Evolutionary conservation across 2,113 vertebrate genomes (phyloP), one percentile per base, ranked within the genome.

Genomic region (Microcebus jonahi): DNA sequence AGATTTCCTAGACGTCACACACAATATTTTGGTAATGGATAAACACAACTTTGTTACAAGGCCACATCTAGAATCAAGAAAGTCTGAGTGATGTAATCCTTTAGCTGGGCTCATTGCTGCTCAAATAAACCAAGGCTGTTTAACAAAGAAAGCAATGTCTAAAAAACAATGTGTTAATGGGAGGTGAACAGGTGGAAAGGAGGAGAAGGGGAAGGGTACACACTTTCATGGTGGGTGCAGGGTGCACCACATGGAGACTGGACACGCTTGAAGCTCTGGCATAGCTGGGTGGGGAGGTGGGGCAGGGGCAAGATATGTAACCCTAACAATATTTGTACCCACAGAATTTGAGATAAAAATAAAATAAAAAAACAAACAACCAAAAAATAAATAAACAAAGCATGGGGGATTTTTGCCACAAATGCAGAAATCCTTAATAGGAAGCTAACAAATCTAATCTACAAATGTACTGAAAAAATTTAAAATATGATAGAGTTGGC

Each of bases 401-500:
- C 11, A 55, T 29, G 34, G 15, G 1, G 63, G 13, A 83, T 83
- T 73, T n/a, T n/a, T 90, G 25, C 25, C 27, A 59, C 13, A 20
- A 10, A 76, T 45, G 39, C 17, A 76, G 87, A 90, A 73, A 8
- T 15, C 4, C 9, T 84, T 80, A 61, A 31, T 17, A 67, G 65
- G 5, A 93, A 91, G 91, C n/a, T 84, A 84, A 53, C 63, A 91
- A 59, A 87, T 92, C n/a, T 36, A 90, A 91, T 81, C 23, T 8
- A 70, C 18, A 89, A 82, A 80, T 55, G 6, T 36, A 71, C 77
- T 88, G n/a, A 84, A 76, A 91, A 86, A 76, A 83, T 87, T 93
- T 71, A 92, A 75, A 92, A 48, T 7, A 18, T n/a, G 31, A 81
- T 75, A 1, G 0, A 25, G 14, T 55, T 71, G 42, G 77, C 15